Conservation (phyloP, 2,113 vertebrate species). For the Damaliscus lunatus region DNA sequence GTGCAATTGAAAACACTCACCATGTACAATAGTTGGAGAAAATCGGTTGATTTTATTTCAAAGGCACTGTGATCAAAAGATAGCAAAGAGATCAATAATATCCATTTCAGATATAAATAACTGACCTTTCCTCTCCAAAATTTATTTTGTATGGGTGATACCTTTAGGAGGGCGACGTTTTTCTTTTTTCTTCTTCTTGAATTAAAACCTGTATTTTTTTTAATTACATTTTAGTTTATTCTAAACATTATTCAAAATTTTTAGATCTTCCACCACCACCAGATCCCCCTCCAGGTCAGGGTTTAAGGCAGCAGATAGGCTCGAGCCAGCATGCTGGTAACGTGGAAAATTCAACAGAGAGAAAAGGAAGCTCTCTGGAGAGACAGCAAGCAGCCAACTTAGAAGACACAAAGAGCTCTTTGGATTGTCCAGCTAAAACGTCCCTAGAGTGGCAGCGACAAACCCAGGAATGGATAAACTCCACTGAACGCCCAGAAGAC, state of each 20-base stretch:
- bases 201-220: constrained; percentile 70
- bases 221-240: constrained; percentile 72
- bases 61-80: neutral
- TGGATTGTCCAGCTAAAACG: constrained; percentile 90
- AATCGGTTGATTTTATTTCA: constrained; percentile 15
- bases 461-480: constrained; percentile 92
- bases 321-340: constrained; percentile 81
- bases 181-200: constrained; percentile 53
- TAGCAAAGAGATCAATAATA: neutral
- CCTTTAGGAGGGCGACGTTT: constrained; percentile 9
- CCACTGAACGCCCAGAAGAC: constrained; percentile 91
- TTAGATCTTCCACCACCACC: constrained; percentile 99
- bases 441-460: constrained; percentile 93
- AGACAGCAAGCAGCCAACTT: constrained; percentile 87
- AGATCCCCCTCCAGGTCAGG: constrained; percentile 96
- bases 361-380: constrained; percentile 95
- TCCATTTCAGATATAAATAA: constrained; percentile 14
- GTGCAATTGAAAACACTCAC: constrained; percentile 19
- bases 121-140: neutral
- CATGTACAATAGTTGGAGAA: neutral
- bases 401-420: constrained; percentile 91
- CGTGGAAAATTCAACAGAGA: constrained; percentile 85
- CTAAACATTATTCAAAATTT: constrained; percentile 84
- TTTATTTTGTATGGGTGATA: constrained; percentile 26
- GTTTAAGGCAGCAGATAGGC: constrained; percentile 88